Percentiles rank a stretch among this genome's conserved stretches.
Conservation (phyloP, 2,113 vertebrate genomes). For the Haliaeetus leucogaster region DNA sequence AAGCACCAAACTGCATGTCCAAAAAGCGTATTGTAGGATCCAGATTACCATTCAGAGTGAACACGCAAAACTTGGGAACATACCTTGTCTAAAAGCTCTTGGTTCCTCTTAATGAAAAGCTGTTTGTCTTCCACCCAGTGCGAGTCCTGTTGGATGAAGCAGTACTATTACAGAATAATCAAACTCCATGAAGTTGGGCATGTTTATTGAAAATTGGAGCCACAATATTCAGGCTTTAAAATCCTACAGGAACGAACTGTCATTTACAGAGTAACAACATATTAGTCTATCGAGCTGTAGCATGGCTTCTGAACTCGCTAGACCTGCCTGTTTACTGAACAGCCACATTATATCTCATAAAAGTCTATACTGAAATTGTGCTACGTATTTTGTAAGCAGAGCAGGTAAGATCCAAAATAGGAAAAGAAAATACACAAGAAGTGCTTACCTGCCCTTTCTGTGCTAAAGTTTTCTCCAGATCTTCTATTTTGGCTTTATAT, state of each 20-base stretch:
- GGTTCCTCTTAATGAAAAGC: conserved; percentile 93
- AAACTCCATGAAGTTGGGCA: conserved; percentile 20
- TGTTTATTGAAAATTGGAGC: not conserved
- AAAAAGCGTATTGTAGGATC: not conserved
- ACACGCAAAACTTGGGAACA: not conserved
- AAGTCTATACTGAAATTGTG: not conserved
- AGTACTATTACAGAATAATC: conserved; percentile 34
- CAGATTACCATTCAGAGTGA: not conserved
- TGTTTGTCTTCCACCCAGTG: conserved; percentile 99
- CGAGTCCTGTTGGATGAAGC: conserved; percentile 86
- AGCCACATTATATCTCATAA: not conserved
- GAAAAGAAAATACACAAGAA: not conserved
- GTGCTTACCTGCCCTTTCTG: conserved; percentile 89
- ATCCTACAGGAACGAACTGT: not conserved
- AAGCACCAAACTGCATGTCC: not conserved
- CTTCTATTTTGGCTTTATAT: conserved; percentile 97
- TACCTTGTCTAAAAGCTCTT: conserved; percentile 96
- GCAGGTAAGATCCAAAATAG: not conserved
- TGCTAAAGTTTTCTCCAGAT: conserved; percentile 90
- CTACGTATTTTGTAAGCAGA: not conserved
- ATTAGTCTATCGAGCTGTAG: not conserved
- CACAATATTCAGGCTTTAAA: not conserved
- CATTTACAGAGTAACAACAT: not conserved
- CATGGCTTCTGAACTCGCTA: not conserved
- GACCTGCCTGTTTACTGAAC: not conserved